Conservation (phyloP, 2,113 vertebrate genomes). For the Cricetomys ansorgei region DNA sequence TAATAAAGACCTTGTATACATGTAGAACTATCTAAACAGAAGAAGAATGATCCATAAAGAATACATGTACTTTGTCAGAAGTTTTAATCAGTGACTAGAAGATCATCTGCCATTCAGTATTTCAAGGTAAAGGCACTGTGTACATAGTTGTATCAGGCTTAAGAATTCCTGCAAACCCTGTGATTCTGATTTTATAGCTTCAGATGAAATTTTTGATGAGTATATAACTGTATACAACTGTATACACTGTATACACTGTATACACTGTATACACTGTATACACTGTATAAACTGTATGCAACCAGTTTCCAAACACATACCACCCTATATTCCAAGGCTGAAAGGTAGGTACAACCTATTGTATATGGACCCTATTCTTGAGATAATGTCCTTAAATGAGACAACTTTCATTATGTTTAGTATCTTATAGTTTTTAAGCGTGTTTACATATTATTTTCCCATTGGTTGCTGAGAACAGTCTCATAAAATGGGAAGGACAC, state of each 20-base stretch:
- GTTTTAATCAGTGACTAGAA: not conserved
- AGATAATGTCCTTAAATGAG: not conserved
- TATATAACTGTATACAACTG: not conserved
- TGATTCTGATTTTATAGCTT: not conserved
- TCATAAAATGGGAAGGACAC: not conserved
- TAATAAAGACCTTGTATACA: not conserved
- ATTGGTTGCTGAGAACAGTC: not conserved
- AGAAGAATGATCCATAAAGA: not conserved
- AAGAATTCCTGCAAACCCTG: not conserved
- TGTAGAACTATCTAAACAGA: not conserved
- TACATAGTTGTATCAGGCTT: not conserved
- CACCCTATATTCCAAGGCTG: not conserved
- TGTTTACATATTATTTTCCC: not conserved
- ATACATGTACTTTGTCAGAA: not conserved
- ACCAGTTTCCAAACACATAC: not conserved
- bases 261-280: too few relatives aligned
- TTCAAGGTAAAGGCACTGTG: not conserved
- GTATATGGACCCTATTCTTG: not conserved
- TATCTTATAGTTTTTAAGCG: not conserved
- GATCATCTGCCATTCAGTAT: not conserved
- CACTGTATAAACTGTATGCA: too few relatives aligned
- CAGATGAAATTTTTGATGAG: not conserved
- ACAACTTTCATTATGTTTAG: not conserved
- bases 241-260: too few relatives aligned
- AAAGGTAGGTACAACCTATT: too few relatives aligned